Conservation (phyloP, 1,140 invertebrate species). For the Latrodectus geometricus region DNA sequence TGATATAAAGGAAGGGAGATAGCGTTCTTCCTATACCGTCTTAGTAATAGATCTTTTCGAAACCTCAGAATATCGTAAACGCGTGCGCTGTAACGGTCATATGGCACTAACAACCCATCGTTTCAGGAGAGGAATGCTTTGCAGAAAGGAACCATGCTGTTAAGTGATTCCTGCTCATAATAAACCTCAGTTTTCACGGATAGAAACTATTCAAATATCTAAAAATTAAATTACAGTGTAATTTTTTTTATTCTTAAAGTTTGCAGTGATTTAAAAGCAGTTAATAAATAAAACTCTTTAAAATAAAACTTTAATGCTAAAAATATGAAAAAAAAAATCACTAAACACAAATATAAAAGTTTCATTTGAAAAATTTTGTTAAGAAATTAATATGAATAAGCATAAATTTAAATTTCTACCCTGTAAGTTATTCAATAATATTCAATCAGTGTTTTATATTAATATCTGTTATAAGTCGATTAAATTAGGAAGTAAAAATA, state of each 20-base stretch:
- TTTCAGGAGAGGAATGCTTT: not conserved
- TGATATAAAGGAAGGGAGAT: slow-evolving; percentile 37
- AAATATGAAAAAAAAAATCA: too few relatives aligned
- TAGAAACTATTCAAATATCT: not conserved
- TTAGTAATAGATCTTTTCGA: slow-evolving; percentile 49
- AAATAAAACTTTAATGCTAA: too few relatives aligned
- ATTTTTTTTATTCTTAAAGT: not conserved
- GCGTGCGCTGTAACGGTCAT: slow-evolving; percentile 30
- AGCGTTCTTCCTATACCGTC: slow-evolving; percentile 35
- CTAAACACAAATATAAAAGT: too few relatives aligned
- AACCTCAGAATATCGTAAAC: slow-evolving; percentile 57
- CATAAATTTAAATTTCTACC: too few relatives aligned
- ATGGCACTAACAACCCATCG: slow-evolving; percentile 1
- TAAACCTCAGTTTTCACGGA: not conserved
- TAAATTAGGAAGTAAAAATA: too few relatives aligned
- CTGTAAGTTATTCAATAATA: too few relatives aligned
- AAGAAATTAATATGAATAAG: too few relatives aligned
- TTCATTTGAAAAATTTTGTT: too few relatives aligned
- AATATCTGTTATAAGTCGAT: too few relatives aligned
- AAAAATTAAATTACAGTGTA: not conserved
- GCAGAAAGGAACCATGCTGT: slow-evolving; percentile 24
- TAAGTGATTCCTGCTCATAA: not conserved
- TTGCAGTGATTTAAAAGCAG: not conserved
- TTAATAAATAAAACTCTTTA: not conserved
- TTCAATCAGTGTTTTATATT: too few relatives aligned